Percentiles rank a stretch among this genome's conserved stretches.
These are phyloP conservation scores for Hybos culiciformis DNA, from an alignment of 2,888 invertebrate genomes.

Conservation along the genomic window DNA sequence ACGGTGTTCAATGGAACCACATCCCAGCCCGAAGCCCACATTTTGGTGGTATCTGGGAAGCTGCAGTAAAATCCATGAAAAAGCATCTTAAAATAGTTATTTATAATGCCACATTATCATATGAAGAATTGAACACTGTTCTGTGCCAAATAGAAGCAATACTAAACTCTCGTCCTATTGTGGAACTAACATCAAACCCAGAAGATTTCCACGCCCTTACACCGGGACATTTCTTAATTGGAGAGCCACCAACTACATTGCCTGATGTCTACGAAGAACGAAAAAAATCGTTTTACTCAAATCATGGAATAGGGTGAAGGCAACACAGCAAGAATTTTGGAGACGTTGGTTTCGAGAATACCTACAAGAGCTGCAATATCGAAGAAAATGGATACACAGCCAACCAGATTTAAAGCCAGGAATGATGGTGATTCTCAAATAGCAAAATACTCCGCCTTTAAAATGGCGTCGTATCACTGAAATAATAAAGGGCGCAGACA, in stretches of 20 bases:
- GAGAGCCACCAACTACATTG: background rate
- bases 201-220: constrained; percentile 11
- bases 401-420: background rate
- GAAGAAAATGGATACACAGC: background rate
- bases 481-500: no score
- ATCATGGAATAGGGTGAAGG: background rate
- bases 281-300: background rate
- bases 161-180: constrained; percentile 16
- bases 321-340: background rate
- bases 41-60: constrained; percentile 14
- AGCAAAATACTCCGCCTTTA: no score
- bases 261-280: no score
- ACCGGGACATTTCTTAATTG: background rate
- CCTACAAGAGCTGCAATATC: background rate
- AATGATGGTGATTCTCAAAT: no score
- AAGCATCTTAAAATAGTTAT: constrained; percentile 10
- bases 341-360: background rate
- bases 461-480: no score
- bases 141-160: constrained; percentile 16
- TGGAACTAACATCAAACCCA: constrained; percentile 12
- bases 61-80: constrained; percentile 15
- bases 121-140: constrained; percentile 13
- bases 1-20: constrained; percentile 8
- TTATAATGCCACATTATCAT: constrained; percentile 9
- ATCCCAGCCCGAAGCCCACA: constrained; percentile 13